phyloP scores from a whole-genome alignment of 1,140 invertebrate genomes.

The Drosophila trapezifrons region DNA sequence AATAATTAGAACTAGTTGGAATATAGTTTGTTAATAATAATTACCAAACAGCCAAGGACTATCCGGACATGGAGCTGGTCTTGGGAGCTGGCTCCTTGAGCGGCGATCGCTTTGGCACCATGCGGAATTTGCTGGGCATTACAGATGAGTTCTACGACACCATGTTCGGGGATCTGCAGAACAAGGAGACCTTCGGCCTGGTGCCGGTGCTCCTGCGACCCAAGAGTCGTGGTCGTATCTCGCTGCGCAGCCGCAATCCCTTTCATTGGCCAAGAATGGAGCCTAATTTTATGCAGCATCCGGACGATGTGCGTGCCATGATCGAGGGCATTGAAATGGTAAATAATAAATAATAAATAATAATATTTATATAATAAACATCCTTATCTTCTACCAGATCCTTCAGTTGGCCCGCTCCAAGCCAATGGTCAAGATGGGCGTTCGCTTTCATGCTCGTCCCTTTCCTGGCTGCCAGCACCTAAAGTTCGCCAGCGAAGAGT shows the following conservation, averaged over 20 bases:
- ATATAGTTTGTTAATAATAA: neutral
- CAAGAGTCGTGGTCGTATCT: conserved; percentile 89
- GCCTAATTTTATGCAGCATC: conserved; percentile 90
- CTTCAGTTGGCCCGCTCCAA: conserved; percentile 87
- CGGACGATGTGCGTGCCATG: conserved; percentile 88
- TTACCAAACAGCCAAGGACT: conserved; percentile 59
- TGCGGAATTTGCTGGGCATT: conserved; percentile 87
- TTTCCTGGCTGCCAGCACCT: conserved; percentile 88
- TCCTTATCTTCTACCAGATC: conserved; percentile 85
- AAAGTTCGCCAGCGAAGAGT: conserved; percentile 87
- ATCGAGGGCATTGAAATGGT: conserved; percentile 90
- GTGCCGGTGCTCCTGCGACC: conserved; percentile 90
- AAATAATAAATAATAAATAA: conserved; percentile 12
- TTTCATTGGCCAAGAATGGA: conserved; percentile 89
- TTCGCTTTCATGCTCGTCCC: conserved; percentile 86
- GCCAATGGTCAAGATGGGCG: conserved; percentile 87
- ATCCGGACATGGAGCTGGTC: conserved; percentile 91
- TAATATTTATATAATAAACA: neutral
- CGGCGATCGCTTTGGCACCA: conserved; percentile 89
- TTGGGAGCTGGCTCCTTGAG: conserved; percentile 89
- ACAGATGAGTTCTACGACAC: conserved; percentile 87
- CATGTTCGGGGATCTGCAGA: conserved; percentile 85
- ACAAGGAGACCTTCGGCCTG: conserved; percentile 86
- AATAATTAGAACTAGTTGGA: neutral
- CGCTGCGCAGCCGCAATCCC: conserved; percentile 88